phyloP scores from a whole-genome alignment of 2,113 vertebrate species.

The Alethe castanea region DNA sequence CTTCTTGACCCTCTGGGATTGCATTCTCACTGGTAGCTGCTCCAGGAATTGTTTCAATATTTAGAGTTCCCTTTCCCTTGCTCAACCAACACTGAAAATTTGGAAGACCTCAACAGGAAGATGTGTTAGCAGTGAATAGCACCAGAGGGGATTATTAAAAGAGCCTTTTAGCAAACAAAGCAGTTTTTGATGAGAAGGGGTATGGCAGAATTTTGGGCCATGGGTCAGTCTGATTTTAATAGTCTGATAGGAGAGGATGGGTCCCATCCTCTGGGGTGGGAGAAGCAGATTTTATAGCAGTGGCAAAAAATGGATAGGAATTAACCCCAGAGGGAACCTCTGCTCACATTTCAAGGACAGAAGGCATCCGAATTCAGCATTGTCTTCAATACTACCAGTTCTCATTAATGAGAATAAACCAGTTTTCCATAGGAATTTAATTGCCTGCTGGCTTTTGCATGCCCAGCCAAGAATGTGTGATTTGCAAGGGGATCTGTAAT shows the following conservation, averaged over 20 bases:
- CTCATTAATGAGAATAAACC: neutral
- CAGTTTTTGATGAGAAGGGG: neutral
- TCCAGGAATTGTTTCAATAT: neutral
- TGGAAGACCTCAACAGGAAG: neutral
- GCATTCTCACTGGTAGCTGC: neutral
- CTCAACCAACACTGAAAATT: neutral
- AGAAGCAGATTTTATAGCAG: neutral
- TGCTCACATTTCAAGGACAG: neutral
- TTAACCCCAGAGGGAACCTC: neutral
- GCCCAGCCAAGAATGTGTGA: neutral
- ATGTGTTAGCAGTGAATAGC: rapidly evolving
- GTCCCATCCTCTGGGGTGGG: neutral
- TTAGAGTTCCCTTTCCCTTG: neutral
- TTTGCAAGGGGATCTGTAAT: rapidly evolving
- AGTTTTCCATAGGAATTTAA: neutral
- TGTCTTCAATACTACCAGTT: neutral
- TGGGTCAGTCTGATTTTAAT: neutral
- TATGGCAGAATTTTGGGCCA: neutral
- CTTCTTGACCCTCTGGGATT: neutral
- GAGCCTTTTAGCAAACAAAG: neutral
- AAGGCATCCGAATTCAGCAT: neutral
- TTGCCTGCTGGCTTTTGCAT: neutral
- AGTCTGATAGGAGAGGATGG: neutral
- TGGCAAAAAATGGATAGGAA: neutral
- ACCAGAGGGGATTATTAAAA: neutral